Evolutionary conservation across 2,113 vertebrate genomes (phyloP).

Genomic region (Grallaria varia): DNA sequence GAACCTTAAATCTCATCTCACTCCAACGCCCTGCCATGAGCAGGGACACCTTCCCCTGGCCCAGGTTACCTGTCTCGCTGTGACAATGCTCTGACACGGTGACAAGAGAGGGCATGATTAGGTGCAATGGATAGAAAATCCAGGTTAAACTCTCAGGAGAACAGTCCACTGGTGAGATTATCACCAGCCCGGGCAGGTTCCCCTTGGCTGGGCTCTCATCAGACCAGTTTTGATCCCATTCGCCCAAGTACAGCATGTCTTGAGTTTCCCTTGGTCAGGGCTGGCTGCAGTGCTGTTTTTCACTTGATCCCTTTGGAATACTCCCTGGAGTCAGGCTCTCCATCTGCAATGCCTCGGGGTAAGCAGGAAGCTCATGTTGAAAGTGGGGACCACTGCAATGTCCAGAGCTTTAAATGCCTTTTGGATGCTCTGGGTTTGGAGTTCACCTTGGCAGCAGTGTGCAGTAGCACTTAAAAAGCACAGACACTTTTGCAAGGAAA

Average conservation of each 20-base stretch:
- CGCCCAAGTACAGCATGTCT: background rate
- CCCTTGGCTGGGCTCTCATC: background rate
- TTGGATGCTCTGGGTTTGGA: background rate
- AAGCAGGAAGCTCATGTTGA: background rate
- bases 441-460: accelerated
- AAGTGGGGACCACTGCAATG: background rate
- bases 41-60: background rate
- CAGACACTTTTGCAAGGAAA: background rate
- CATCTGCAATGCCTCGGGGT: background rate
- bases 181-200: background rate
- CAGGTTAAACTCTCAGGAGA: accelerated
- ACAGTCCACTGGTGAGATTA: background rate
- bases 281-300: background rate
- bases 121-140: background rate
- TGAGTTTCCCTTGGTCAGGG: background rate
- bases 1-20: background rate
- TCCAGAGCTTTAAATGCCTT: background rate
- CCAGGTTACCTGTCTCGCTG: background rate
- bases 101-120: background rate
- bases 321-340: background rate
- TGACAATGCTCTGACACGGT: background rate
- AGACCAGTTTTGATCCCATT: background rate
- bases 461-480: background rate
- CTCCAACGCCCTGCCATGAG: background rate
- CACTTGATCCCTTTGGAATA: accelerated